Conservation (phyloP, 30 jellyfish, hydroid and myxozoan genomes). For the Hydractinia symbiolongicarpus region DNA sequence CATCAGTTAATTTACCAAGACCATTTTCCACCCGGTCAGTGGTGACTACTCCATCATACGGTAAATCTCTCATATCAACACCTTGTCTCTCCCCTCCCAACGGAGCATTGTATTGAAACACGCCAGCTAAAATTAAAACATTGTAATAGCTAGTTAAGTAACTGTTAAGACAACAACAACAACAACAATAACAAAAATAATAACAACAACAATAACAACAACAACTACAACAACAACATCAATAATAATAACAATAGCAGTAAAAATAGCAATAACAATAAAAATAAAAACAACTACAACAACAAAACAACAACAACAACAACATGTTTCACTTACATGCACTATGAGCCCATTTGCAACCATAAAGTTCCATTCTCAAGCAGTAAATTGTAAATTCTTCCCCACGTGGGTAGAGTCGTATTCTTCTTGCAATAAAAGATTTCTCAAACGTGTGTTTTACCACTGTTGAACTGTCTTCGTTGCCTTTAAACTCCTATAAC, state of each 20-base stretch:
- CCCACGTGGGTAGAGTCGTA: slow-evolving; percentile 87
- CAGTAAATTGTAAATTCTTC: slow-evolving; percentile 63
- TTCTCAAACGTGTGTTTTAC: slow-evolving; percentile 37
- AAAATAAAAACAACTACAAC: too few relatives aligned
- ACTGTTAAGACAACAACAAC: background rate
- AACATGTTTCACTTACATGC: slow-evolving; percentile 32
- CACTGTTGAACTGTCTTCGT: slow-evolving; percentile 51
- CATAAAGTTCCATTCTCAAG: slow-evolving; percentile 70
- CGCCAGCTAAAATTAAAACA: slow-evolving; percentile 34
- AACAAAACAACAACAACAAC: background rate
- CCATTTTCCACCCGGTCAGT: slow-evolving; percentile 22
- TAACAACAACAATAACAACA: too few relatives aligned
- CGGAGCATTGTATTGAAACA: slow-evolving; percentile 45
- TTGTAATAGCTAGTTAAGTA: background rate
- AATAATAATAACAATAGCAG: too few relatives aligned
- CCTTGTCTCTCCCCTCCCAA: slow-evolving; percentile 45
- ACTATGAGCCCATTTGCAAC: slow-evolving; percentile 79
- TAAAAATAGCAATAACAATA: too few relatives aligned
- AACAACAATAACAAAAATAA: too few relatives aligned
- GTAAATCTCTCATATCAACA: slow-evolving; percentile 34
- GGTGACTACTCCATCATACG: slow-evolving; percentile 62
- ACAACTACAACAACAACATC: background rate
- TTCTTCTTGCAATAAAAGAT: slow-evolving; percentile 76
- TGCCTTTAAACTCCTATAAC: slow-evolving; percentile 66
- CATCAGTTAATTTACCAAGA: slow-evolving; percentile 82